phyloP scores from a whole-genome alignment of 2,797 vertebrate species.

The Anguilla obscura region DNA sequence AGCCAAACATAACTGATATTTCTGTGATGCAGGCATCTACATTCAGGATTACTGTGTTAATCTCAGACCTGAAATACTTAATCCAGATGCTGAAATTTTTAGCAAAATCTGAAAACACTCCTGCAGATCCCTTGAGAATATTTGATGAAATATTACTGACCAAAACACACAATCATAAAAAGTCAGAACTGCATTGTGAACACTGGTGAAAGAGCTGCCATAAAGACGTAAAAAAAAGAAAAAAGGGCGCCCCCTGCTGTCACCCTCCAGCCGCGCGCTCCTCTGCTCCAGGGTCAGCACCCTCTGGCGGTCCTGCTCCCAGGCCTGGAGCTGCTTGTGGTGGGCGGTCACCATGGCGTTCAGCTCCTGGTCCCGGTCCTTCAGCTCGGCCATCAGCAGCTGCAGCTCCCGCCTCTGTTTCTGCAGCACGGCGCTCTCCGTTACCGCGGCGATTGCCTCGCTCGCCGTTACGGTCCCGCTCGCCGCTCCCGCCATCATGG shows the following conservation, averaged over 20 bases:
- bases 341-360: conserved; percentile 79
- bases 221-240: not conserved
- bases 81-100: not conserved
- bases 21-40: no score
- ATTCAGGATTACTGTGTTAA: no score
- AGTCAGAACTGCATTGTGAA: no score
- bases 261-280: conserved; percentile 76
- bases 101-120: not conserved
- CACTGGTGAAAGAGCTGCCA: no score
- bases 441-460: conserved; percentile 54
- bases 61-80: not conserved
- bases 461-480: not conserved
- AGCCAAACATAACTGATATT: no score
- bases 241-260: conserved; percentile 40
- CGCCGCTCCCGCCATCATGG: not conserved
- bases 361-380: conserved; percentile 82
- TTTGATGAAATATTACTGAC: no score
- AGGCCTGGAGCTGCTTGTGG: conserved; percentile 76
- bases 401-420: conserved; percentile 83
- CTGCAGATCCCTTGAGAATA: no score
- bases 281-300: conserved; percentile 74
- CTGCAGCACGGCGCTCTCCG: conserved; percentile 70
- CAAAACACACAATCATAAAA: not conserved
- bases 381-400: conserved; percentile 80
- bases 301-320: conserved; percentile 82